These are phyloP conservation scores for Neopipo cinnamomea DNA, from an alignment of 2,113 vertebrate genomes.

Conservation along the genomic window DNA sequence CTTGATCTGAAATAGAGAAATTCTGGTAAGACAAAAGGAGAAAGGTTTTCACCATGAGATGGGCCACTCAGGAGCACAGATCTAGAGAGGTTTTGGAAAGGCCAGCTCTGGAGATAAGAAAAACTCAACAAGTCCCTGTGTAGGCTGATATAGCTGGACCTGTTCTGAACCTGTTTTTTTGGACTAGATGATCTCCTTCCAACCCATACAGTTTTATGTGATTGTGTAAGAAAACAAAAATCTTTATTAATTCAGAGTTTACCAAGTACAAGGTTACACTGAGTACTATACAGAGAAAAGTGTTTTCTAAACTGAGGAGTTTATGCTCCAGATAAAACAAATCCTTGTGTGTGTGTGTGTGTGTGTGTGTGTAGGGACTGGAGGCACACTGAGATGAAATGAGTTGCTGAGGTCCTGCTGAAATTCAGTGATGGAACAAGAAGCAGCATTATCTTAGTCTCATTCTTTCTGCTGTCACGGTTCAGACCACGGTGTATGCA, in stretches of 20 bases:
- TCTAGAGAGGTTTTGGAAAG: background rate
- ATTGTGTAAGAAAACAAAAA: background rate
- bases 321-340: background rate
- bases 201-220: background rate
- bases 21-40: background rate
- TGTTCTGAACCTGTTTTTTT: background rate
- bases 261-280: background rate
- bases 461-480: background rate
- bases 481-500: background rate
- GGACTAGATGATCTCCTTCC: background rate
- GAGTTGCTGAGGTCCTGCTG: background rate
- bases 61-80: background rate
- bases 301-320: background rate
- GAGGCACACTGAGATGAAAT: background rate
- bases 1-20: background rate
- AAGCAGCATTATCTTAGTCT: background rate
- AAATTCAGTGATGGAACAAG: background rate
- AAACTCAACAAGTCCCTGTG: background rate
- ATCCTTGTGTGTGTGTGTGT: background rate
- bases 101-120: background rate
- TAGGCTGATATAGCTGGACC: background rate
- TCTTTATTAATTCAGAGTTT: background rate
- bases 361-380: background rate
- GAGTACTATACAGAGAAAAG: background rate
- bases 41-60: background rate